Base-by-base conservation (phyloP, 1,140 invertebrate species). In the Notospermus geniculatus region DNA sequence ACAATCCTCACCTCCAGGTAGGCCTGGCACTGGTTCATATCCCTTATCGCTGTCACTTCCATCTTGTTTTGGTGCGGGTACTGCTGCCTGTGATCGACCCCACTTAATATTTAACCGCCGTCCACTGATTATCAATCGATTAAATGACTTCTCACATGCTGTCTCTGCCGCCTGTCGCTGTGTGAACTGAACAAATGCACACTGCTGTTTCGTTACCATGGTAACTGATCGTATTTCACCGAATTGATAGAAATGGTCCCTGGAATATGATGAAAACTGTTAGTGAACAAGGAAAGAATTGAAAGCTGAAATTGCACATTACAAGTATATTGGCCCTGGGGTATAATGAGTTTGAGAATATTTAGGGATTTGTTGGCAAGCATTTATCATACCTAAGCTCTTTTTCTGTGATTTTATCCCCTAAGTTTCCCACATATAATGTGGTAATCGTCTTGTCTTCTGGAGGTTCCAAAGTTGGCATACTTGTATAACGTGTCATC, bases 151-250 rank as follows among this genome's bases (percentile, higher is more conserved):
- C 73, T 99, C 95, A 2, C 95, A 94, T 13, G 96, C 96, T 62
- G 89, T 80, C 81, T 99, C 97, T 0, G 97, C 93, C 0, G 93
- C 88, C 54, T 84, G 83, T 62, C 97, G 84, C 30, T 89, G 89
- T 0, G 95, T 97, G 77, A 94, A 99, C 75, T 98, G 94, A 4
- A 99, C 90, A 80, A 99, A 99, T 0, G 95, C 95, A 85, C 96
- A 99, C 71, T 97, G 94, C 71, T 98, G 95, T 68, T 93, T 88
- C 0, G 88, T 87, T 1, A 98, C 91, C 67, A 98, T 84, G 45
- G 93, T 95, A 1, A 99, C 86, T 1, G 90, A 91, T 25, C 97
- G 86, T 57, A 99, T 97, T 82, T 99, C 97, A n/a, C 97, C 97
- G 84, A 92, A 99, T 79, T 99, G 96, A 83, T 99, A 99, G 77